Percentiles rank a stretch among this genome's conserved stretches.
These are phyloP conservation scores for Martes martes DNA, from an alignment of 2,113 vertebrate genomes.

Conservation along the genomic window DNA sequence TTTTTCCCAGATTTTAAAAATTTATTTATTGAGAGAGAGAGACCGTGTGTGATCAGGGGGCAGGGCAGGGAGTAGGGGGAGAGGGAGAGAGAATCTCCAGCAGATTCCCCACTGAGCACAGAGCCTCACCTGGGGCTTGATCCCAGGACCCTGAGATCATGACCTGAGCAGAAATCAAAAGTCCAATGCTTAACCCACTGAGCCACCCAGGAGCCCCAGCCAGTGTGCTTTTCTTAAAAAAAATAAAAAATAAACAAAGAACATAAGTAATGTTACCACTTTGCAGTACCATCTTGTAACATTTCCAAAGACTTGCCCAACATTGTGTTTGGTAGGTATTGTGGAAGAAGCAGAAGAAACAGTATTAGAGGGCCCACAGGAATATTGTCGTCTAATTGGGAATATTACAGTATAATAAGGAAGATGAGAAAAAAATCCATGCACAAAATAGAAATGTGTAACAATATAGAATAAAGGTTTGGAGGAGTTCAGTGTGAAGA, in stretches of 20 bases:
- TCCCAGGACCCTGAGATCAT: not conserved
- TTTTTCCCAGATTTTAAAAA: not conserved
- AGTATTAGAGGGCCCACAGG: not conserved
- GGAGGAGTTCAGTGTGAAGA: not conserved
- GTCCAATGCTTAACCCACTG: not conserved
- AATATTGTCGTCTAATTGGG: not conserved
- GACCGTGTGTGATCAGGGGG: not conserved
- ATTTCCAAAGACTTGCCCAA: not conserved
- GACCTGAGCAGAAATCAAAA: not conserved
- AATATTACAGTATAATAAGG: not conserved
- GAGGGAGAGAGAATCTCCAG: not conserved
- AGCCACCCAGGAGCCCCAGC: not conserved
- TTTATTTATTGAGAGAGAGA: not conserved
- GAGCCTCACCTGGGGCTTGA: not conserved
- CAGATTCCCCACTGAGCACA: not conserved
- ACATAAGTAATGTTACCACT: not conserved
- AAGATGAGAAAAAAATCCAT: not conserved
- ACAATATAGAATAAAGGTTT: not conserved
- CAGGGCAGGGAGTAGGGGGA: not conserved
- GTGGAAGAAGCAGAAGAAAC: not conserved
- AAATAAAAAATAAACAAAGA: not conserved
- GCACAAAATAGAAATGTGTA: not conserved
- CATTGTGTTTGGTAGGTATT: not conserved
- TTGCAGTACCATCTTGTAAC: not conserved
- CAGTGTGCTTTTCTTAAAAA: not conserved